Evolutionary conservation across 1,140 invertebrate genomes (phyloP).

Genomic region (Carcinoscorpius rotundicauda): DNA sequence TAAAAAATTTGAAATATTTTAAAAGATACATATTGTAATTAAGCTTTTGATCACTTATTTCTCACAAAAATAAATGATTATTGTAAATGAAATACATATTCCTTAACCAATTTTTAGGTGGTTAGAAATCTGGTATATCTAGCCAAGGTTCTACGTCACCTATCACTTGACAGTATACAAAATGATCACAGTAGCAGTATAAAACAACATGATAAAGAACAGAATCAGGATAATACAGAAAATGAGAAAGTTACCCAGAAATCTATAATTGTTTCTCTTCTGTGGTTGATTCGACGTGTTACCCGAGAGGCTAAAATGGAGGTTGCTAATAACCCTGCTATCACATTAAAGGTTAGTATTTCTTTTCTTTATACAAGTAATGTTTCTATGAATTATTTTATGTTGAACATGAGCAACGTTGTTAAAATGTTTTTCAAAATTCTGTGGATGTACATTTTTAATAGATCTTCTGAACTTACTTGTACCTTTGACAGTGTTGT

Average conservation of each 20-base stretch:
- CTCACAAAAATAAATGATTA: constrained; percentile 4
- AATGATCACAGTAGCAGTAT: too few species aligned
- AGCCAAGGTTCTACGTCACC: constrained; percentile 44
- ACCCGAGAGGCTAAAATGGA: constrained; percentile 57
- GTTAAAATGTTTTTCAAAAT: too few species aligned
- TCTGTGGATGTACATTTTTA: too few species aligned
- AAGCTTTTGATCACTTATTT: not conserved
- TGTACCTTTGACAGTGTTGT: too few species aligned
- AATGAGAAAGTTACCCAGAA: constrained; percentile 23
- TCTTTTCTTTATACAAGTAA: constrained; percentile 16
- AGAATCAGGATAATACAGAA: constrained; percentile 30
- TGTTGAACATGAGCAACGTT: too few species aligned
- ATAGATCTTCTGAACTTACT: too few species aligned
- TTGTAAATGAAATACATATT: constrained; percentile 10
- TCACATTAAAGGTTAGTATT: constrained; percentile 36
- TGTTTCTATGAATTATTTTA: too few species aligned
- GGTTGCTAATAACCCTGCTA: constrained; percentile 41
- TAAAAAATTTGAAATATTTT: too few species aligned
- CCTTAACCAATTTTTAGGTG: constrained; percentile 15
- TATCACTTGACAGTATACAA: constrained; percentile 20
- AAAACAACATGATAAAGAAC: constrained; percentile 7
- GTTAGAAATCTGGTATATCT: constrained; percentile 59
- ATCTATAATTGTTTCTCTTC: constrained; percentile 26
- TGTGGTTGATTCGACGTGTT: constrained; percentile 54
- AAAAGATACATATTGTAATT: too few species aligned